A percentile compares a stretch with the other conserved stretches of the same genome.
Evolutionary conservation across 2,888 invertebrate species (phyloP).

Genomic region (Girardia tigrina): DNA sequence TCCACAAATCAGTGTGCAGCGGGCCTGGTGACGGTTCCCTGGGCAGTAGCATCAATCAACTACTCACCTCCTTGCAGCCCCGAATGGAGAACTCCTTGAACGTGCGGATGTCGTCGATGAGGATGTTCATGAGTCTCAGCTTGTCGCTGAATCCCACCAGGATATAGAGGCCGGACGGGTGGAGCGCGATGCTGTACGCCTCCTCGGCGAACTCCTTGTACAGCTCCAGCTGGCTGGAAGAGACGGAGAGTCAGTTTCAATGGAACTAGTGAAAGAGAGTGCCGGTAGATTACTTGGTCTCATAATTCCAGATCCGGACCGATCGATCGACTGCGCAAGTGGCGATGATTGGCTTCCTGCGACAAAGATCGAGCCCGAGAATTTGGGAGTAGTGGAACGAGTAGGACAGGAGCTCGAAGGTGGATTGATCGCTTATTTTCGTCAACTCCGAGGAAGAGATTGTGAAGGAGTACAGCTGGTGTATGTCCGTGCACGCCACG

Average conservation of each 20-base stretch:
- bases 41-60: background rate
- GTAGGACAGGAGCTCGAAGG: constrained; percentile 47
- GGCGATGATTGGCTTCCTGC: constrained; percentile 76
- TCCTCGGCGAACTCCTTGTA: constrained; percentile 67
- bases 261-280: background rate
- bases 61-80: constrained; percentile 58
- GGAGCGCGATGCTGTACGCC: constrained; percentile 63
- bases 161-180: constrained; percentile 66
- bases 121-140: constrained; percentile 68
- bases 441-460: constrained; percentile 50
- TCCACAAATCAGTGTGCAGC: background rate
- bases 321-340: constrained; percentile 69
- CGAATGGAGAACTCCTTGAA: constrained; percentile 62
- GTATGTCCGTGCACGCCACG: constrained; percentile 51
- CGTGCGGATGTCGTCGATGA: constrained; percentile 67
- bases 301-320: constrained; percentile 78
- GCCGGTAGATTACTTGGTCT: constrained; percentile 56
- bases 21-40: background rate
- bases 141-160: constrained; percentile 80
- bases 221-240: constrained; percentile 57
- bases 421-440: constrained; percentile 48
- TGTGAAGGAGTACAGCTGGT: constrained; percentile 51
- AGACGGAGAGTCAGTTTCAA: background rate
- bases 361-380: constrained; percentile 66
- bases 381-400: constrained; percentile 64